Conservation (phyloP, 2,888 invertebrate species). For the Cosmia pyralina region DNA sequence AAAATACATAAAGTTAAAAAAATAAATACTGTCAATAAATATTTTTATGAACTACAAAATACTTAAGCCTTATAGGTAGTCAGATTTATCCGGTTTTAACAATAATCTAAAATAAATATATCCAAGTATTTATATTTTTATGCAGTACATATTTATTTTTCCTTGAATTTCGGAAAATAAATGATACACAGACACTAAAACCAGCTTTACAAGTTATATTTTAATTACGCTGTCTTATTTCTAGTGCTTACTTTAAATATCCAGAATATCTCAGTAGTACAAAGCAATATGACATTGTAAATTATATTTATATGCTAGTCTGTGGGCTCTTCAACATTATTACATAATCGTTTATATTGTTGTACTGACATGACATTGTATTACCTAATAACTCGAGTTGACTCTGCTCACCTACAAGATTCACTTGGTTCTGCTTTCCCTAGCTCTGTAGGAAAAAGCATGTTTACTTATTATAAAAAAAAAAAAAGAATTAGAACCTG, state of each 20-base stretch:
- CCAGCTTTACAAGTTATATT: slow-evolving; percentile 15
- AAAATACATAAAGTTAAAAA: neutral
- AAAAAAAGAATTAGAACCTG: too few species aligned
- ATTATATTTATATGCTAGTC: slow-evolving; percentile 39
- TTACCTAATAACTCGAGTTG: neutral
- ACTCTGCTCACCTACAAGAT: too few species aligned
- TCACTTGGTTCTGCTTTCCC: neutral
- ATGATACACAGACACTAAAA: slow-evolving; percentile 44
- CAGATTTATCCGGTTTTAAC: too few species aligned
- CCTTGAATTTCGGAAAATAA: neutral
- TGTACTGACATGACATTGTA: slow-evolving; percentile 3
- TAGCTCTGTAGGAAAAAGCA: too few species aligned
- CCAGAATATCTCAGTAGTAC: slow-evolving; percentile 43
- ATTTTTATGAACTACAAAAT: too few species aligned
- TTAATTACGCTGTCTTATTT: slow-evolving; percentile 40
- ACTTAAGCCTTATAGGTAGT: too few species aligned
- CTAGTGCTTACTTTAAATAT: slow-evolving; percentile 41
- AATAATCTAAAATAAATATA: too few species aligned
- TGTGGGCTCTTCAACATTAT: slow-evolving; percentile 49
- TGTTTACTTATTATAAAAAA: too few species aligned
- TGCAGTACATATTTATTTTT: too few species aligned
- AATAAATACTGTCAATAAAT: neutral
- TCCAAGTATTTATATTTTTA: too few species aligned
- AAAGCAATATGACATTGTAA: slow-evolving; percentile 50
- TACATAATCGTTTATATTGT: slow-evolving; percentile 32